These are phyloP conservation scores for Pantala flavescens DNA, from an alignment of 1,140 invertebrate species.

Conservation along the genomic window DNA sequence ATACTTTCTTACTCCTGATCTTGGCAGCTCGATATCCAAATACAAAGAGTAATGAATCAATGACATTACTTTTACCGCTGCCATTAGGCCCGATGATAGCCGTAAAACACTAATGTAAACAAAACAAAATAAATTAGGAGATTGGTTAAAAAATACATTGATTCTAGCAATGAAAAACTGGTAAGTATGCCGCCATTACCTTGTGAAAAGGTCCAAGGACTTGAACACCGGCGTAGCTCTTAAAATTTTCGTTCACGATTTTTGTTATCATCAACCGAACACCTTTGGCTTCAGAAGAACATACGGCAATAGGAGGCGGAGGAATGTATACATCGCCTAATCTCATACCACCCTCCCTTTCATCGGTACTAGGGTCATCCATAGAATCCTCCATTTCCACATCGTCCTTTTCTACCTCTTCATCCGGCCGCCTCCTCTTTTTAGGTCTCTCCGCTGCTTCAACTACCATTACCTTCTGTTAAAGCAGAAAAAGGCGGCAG, in stretches of 20 bases:
- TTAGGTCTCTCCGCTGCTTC: neutral
- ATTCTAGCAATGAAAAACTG: neutral
- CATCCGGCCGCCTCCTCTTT: neutral
- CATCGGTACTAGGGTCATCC: neutral
- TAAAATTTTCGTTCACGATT: conserved; percentile 92
- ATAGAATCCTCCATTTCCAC: neutral
- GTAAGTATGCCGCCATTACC: conserved; percentile 33
- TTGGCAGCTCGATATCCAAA: conserved; percentile 94
- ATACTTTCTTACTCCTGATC: conserved; percentile 93
- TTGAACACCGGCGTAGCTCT: conserved; percentile 85
- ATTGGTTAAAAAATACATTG: neutral
- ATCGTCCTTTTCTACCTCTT: neutral
- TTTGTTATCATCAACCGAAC: conserved; percentile 82
- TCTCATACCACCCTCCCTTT: conserved; percentile 29
- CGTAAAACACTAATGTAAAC: conserved; percentile 72
- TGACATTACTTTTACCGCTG: conserved; percentile 99
- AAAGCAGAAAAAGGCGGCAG: too few relatives aligned
- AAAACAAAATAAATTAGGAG: conserved; percentile 21
- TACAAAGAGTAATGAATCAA: conserved; percentile 98
- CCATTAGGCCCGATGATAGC: conserved; percentile 98
- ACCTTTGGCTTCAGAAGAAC: conserved; percentile 53
- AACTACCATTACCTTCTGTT: too few relatives aligned
- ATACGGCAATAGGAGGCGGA: conserved; percentile 62
- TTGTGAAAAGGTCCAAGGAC: conserved; percentile 75
- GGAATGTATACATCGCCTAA: conserved; percentile 81